phyloP scores from a whole-genome alignment of 2,797 vertebrate genomes.

The Hephaestus fuliginosus region DNA sequence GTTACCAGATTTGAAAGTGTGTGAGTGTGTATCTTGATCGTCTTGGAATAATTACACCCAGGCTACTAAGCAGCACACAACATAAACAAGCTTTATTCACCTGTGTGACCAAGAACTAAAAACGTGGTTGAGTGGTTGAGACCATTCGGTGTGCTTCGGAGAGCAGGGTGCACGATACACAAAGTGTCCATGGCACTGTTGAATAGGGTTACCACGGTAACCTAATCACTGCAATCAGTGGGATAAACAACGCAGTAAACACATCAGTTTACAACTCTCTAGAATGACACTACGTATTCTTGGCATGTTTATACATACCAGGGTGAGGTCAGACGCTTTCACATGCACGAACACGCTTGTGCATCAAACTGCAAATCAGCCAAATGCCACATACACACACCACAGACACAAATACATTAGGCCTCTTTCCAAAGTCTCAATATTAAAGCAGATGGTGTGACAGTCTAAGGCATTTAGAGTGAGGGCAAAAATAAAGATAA shows the following conservation, averaged over 20 bases:
- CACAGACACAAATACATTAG: constrained; percentile 14
- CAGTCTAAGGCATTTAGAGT: neutral
- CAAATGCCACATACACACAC: constrained; percentile 8
- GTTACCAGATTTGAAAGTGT: neutral
- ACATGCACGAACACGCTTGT: constrained; percentile 30
- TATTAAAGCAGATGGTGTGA: constrained; percentile 17
- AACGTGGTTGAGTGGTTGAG: neutral
- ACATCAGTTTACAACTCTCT: constrained; percentile 48
- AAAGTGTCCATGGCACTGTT: neutral
- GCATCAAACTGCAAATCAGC: constrained; percentile 22
- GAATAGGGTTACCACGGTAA: constrained; percentile 21
- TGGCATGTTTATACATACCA: constrained; percentile 57
- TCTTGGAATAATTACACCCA: neutral
- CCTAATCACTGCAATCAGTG: constrained; percentile 43
- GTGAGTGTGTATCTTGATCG: neutral
- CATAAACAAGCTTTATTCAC: neutral
- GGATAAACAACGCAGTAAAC: constrained; percentile 69
- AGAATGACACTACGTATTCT: constrained; percentile 42
- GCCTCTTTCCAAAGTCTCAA: neutral
- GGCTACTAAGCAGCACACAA: neutral
- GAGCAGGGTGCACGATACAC: neutral
- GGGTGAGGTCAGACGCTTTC: constrained; percentile 52
- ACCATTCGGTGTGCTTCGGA: neutral
- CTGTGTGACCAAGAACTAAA: neutral
- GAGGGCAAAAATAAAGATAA: neutral